These are phyloP conservation scores for Porites lutea DNA, from an alignment of 64 coral and sea anemone genomes.

Conservation along the genomic window DNA sequence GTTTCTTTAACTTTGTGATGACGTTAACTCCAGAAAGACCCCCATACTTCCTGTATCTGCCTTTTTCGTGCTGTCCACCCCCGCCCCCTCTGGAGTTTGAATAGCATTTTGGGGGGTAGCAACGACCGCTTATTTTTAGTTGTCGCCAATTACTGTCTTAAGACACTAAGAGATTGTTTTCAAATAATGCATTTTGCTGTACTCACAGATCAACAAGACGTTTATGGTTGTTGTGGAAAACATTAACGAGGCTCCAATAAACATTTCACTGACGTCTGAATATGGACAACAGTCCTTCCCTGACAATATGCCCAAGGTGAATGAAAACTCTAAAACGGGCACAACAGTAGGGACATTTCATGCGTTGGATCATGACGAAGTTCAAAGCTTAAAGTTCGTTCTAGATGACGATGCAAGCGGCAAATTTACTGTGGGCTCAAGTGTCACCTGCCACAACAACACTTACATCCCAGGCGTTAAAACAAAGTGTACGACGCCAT, in stretches of 20 bases:
- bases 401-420: conserved; percentile 75
- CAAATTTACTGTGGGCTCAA: conserved; percentile 57
- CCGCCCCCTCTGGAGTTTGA: too few species aligned
- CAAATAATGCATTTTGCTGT: too few species aligned
- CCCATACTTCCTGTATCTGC: too few species aligned
- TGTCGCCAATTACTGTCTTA: too few species aligned
- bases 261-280: conserved; percentile 70
- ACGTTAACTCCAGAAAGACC: too few species aligned
- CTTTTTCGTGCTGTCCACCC: too few species aligned
- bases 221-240: conserved; percentile 85
- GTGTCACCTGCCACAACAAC: conserved; percentile 63
- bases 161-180: too few species aligned
- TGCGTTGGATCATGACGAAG: conserved; percentile 89
- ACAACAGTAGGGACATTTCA: conserved; percentile 81
- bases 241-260: conserved; percentile 87
- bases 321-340: conserved; percentile 76
- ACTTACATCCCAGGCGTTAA: conserved; percentile 66
- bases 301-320: conserved; percentile 50
- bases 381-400: conserved; percentile 67
- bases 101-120: too few species aligned
- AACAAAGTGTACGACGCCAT: conserved; percentile 29
- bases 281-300: conserved; percentile 74
- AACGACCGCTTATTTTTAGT: too few species aligned
- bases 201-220: conserved; percentile 69
- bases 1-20: too few species aligned